Percentiles rank a stretch among this genome's conserved stretches.
These are phyloP conservation scores for Ibycter americanus DNA, from an alignment of 2,797 vertebrate species.

Conservation along the genomic window DNA sequence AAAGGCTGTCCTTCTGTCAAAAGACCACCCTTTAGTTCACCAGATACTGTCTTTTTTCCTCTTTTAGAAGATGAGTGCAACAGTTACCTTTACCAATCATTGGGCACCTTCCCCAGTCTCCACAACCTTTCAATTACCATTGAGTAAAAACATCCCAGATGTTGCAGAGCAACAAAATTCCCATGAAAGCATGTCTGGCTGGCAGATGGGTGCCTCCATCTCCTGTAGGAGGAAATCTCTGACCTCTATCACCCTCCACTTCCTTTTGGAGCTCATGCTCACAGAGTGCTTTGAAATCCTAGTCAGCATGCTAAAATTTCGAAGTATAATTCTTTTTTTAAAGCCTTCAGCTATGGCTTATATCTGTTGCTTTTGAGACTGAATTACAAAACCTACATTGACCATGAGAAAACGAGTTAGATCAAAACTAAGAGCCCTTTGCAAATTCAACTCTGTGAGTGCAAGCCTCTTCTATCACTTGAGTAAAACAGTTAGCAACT, in stretches of 20 bases:
- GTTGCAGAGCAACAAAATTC: background rate
- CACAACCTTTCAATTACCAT: background rate
- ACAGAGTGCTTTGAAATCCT: background rate
- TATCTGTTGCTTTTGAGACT: background rate
- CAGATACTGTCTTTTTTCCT: background rate
- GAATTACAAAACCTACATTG: background rate
- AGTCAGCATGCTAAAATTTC: background rate
- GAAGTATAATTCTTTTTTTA: background rate
- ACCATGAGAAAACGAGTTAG: background rate
- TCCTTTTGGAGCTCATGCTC: background rate
- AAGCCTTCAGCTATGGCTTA: background rate
- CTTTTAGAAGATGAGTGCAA: background rate
- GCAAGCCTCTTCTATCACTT: background rate
- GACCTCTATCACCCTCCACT: background rate
- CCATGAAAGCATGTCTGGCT: background rate
- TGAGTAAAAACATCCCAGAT: background rate
- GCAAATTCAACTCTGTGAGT: background rate
- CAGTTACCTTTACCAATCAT: background rate
- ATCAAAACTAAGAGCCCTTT: background rate
- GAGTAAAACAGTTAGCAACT: background rate
- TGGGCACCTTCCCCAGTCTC: fast-evolving
- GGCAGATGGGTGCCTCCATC: background rate
- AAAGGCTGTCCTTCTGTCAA: background rate
- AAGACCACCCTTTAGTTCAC: background rate
- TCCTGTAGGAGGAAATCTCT: background rate